Conservation (phyloP, 23 tunicate species). For the Corella eumyota region DNA sequence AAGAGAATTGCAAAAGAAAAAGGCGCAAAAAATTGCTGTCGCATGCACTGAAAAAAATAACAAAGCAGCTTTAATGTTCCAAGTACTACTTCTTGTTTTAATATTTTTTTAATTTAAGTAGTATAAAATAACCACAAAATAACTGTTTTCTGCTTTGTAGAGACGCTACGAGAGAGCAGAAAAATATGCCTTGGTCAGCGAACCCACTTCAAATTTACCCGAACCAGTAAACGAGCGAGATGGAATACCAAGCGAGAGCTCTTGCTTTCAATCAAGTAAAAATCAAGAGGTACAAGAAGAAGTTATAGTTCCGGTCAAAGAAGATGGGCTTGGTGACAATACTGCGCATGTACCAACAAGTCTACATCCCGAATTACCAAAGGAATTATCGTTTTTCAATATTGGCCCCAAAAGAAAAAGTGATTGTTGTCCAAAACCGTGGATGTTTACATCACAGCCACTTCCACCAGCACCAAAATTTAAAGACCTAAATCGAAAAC, state of each 20-base stretch:
- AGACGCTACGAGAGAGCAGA: slow-evolving; percentile 37
- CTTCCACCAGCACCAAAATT: slow-evolving; percentile 6
- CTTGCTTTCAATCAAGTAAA: not conserved
- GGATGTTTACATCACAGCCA: slow-evolving; percentile 5
- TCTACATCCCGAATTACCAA: slow-evolving; percentile 10
- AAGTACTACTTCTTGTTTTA: slow-evolving; percentile 5
- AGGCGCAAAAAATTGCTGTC: slow-evolving; percentile 18
- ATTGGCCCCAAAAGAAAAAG: not conserved
- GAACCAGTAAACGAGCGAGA: no score
- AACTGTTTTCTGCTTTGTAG: not conserved
- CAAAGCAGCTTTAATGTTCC: slow-evolving; percentile 41
- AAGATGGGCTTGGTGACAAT: not conserved
- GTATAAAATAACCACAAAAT: not conserved
- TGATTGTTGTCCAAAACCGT: slow-evolving; percentile 18
- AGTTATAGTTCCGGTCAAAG: not conserved
- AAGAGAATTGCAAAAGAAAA: slow-evolving; percentile 18
- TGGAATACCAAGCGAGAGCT: no score
- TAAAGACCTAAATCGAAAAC: slow-evolving; percentile 12
- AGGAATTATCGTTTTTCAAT: not conserved
- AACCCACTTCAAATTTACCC: not conserved
- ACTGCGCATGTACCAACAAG: not conserved
- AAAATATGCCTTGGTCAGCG: slow-evolving; percentile 21
- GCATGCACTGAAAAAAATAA: slow-evolving; percentile 17
- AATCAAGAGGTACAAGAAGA: not conserved
- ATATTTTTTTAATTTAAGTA: not conserved